phyloP scores from a whole-genome alignment of 1,140 invertebrate genomes.

The Brachionus rubens region DNA sequence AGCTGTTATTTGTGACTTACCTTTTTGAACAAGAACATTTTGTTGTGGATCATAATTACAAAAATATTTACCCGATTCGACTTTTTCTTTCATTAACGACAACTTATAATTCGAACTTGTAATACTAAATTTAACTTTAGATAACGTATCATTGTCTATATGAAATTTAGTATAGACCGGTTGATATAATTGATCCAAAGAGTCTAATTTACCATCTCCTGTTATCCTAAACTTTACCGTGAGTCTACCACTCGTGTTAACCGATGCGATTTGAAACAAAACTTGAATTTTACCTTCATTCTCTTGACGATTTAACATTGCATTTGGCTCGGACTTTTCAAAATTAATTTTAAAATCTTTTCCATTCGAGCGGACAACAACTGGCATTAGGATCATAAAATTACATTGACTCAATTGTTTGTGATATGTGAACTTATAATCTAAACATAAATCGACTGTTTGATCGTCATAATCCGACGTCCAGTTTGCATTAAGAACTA shows the following conservation, averaged over 20 bases:
- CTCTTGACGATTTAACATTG: not conserved
- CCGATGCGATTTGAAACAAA: not conserved
- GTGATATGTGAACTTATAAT: not conserved
- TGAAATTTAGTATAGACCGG: slow-evolving; percentile 44
- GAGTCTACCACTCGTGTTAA: not conserved
- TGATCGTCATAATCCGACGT: not conserved
- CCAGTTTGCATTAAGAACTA: slow-evolving; percentile 18
- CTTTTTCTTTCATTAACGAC: slow-evolving; percentile 29
- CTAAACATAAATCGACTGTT: not conserved
- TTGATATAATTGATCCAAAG: slow-evolving; percentile 13
- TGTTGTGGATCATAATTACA: slow-evolving; percentile 41
- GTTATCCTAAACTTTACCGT: not conserved
- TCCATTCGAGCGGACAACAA: no score
- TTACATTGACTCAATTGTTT: not conserved
- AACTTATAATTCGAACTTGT: slow-evolving; percentile 13
- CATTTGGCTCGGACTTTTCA: not conserved
- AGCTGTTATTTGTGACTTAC: slow-evolving; percentile 18
- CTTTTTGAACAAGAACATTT: not conserved
- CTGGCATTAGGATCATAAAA: slow-evolving; percentile 36
- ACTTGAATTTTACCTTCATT: not conserved
- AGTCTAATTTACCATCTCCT: not conserved
- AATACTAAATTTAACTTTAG: slow-evolving; percentile 7
- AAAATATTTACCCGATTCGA: slow-evolving; percentile 42
- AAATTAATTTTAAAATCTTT: not conserved
- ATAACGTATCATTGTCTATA: slow-evolving; percentile 43